A percentile compares a stretch with the other conserved stretches of the same genome.
Evolutionary conservation across 2,797 vertebrate genomes (phyloP).

Genomic region (Squalus acanthias): DNA sequence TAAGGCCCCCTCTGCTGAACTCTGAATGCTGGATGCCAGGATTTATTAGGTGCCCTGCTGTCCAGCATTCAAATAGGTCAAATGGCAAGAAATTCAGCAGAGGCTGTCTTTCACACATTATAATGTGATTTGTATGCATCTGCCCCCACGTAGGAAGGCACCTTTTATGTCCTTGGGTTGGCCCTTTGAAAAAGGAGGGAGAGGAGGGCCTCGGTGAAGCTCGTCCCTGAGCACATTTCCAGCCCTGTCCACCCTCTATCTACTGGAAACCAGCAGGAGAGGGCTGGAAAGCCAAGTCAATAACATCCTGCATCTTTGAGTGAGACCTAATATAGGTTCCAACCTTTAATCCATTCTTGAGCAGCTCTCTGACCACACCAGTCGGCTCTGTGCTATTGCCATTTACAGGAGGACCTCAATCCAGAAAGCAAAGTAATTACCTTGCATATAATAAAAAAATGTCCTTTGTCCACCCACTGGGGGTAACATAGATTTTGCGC

Average conservation of each 20-base stretch:
- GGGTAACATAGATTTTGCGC: not conserved
- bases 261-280: not conserved
- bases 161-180: not conserved
- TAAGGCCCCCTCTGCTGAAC: not conserved
- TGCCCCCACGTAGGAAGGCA: not conserved
- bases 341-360: not conserved
- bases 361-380: not conserved
- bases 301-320: not conserved
- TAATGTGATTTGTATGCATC: not conserved
- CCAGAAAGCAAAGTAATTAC: not conserved
- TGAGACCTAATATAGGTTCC: not conserved
- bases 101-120: not conserved
- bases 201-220: not conserved
- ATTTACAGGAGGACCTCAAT: not conserved
- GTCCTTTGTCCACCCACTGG: too few relatives aligned
- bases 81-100: not conserved
- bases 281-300: not conserved
- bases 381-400: not conserved
- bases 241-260: not conserved
- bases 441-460: not conserved
- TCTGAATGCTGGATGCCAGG: not conserved
- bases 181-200: not conserved
- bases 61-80: not conserved
- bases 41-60: not conserved
- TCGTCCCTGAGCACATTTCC: not conserved